phyloP scores from a whole-genome alignment of 2,888 invertebrate genomes.

The Lasius fuliginosus region DNA sequence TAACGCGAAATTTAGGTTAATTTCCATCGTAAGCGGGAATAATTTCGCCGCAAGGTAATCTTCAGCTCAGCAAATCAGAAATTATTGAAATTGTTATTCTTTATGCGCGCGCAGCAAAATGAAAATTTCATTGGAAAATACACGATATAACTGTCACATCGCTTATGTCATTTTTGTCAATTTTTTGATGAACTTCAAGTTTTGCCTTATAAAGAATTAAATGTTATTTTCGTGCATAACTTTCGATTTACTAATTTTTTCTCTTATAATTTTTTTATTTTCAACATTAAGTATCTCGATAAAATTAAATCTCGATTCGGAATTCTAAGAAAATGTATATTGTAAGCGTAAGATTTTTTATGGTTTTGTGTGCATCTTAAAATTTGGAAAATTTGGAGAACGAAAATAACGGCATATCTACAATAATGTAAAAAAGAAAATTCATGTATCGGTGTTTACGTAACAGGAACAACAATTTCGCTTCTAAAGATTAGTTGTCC shows the following conservation, averaged over 20 bases:
- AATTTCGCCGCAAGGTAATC: slow-evolving; percentile 2
- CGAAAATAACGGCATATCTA: neutral
- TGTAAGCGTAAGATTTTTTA: neutral
- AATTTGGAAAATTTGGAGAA: slow-evolving; percentile 5
- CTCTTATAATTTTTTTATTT: neutral
- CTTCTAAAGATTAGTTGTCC: neutral
- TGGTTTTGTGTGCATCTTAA: neutral
- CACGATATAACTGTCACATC: neutral
- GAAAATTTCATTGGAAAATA: neutral
- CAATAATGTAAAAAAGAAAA: neutral
- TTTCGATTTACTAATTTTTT: neutral
- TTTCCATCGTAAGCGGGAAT: neutral
- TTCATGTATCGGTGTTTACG: neutral
- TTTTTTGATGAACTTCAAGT: neutral
- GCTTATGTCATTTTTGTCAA: neutral
- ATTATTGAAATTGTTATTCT: slow-evolving; percentile 10
- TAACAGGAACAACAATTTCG: neutral
- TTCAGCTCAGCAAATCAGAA: neutral
- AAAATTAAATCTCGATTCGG: neutral
- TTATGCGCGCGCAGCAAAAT: neutral
- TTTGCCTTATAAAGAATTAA: neutral
- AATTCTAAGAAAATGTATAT: neutral
- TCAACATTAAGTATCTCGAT: neutral
- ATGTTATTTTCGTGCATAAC: neutral
- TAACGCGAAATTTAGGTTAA: slow-evolving; percentile 6